phyloP scores from a whole-genome alignment of 1,140 invertebrate species.

The Macrostomum lignano region DNA sequence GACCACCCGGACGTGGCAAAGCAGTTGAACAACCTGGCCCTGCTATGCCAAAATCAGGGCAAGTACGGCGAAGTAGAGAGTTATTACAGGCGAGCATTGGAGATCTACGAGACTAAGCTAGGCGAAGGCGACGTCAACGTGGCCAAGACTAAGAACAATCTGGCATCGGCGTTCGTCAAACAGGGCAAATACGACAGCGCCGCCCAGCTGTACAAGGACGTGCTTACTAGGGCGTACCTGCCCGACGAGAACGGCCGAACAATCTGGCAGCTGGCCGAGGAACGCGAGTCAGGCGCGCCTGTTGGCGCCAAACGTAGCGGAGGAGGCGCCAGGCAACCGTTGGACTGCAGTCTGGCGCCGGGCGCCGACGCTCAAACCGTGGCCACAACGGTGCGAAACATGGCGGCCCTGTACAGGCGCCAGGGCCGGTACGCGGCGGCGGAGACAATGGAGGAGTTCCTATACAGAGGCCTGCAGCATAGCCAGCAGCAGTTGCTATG shows the following conservation, averaged over 20 bases:
- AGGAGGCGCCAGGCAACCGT: too few relatives aligned
- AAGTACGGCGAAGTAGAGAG: slow-evolving; percentile 35
- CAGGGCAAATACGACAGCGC: slow-evolving; percentile 97
- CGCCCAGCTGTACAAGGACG: slow-evolving; percentile 85
- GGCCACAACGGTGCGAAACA: slow-evolving; percentile 72
- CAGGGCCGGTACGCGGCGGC: slow-evolving; percentile 96
- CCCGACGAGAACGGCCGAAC: slow-evolving; percentile 29
- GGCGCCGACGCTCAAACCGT: slow-evolving; percentile 74
- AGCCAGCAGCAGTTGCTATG: too few relatives aligned
- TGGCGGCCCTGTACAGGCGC: slow-evolving; percentile 74
- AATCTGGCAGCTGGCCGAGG: slow-evolving; percentile 6
- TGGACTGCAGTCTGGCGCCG: too few relatives aligned
- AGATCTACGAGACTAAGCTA: slow-evolving; percentile 84
- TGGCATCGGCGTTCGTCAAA: slow-evolving; percentile 88
- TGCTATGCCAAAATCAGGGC: slow-evolving; percentile 78
- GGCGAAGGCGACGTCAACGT: slow-evolving; percentile 95
- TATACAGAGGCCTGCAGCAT: too few relatives aligned
- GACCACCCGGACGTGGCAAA: slow-evolving; percentile 98
- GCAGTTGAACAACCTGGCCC: slow-evolving; percentile 87
- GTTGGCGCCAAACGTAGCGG: too few relatives aligned
- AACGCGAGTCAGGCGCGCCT: too few relatives aligned
- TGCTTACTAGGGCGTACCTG: slow-evolving; percentile 77
- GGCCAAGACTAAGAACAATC: slow-evolving; percentile 95
- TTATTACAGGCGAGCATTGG: slow-evolving; percentile 86
- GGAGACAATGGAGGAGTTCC: slow-evolving; percentile 58